Conservation (phyloP, 2,113 vertebrate genomes). For the Myotis lucifugus region DNA sequence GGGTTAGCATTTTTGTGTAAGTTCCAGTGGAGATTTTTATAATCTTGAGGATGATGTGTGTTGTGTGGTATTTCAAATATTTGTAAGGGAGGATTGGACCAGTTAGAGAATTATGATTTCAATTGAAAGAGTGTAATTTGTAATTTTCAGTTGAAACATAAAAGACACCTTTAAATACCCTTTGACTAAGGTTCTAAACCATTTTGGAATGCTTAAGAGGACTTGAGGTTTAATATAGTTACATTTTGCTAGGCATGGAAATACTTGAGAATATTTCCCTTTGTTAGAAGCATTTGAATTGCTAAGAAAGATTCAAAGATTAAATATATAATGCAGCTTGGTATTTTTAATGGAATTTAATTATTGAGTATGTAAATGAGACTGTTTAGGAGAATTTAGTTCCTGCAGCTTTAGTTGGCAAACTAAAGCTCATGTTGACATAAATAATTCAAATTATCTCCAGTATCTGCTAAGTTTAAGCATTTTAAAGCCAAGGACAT, state of each 20-base stretch:
- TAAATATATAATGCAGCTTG: conserved; percentile 6
- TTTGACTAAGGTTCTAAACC: not conserved
- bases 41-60: conserved; percentile 19
- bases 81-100: conserved; percentile 19
- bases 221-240: not conserved
- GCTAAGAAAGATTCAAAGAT: conserved; percentile 1
- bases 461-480: not conserved
- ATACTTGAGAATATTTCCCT: conserved; percentile 32
- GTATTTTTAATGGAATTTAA: conserved; percentile 40
- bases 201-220: not conserved
- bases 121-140: not conserved
- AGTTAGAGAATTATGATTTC: not conserved
- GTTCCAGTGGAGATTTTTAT: conserved; percentile 47
- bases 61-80: conserved; percentile 54
- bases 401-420: not conserved
- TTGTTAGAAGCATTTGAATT: conserved; percentile 27
- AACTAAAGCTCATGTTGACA: conserved; percentile 6
- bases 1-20: conserved; percentile 11
- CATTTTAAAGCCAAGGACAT: not conserved
- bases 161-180: not conserved
- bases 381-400: conserved; percentile 23
- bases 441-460: not conserved
- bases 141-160: not conserved
- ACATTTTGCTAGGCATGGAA: not conserved
- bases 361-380: not conserved